phyloP scores from a whole-genome alignment of 2,797 vertebrate genomes.

The Heteromormyrus szaboi region DNA sequence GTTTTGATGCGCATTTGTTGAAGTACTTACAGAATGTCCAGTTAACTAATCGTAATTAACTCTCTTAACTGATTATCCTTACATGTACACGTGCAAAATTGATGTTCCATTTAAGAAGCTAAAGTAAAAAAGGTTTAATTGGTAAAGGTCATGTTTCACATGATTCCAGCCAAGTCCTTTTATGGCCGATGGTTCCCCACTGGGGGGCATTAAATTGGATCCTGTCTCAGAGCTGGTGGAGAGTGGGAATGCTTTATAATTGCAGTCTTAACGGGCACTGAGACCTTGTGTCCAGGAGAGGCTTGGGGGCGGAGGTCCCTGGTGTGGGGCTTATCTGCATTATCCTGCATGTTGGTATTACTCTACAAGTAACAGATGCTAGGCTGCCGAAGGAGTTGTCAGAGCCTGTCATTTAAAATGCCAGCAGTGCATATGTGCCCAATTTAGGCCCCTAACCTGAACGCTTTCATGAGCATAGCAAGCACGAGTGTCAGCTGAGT shows the following conservation, averaged over 20 bases:
- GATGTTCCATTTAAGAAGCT: neutral
- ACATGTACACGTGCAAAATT: neutral
- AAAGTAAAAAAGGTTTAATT: neutral
- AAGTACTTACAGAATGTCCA: neutral
- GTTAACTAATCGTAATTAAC: neutral
- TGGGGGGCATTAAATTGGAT: slow-evolving; percentile 16
- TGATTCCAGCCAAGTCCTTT: neutral
- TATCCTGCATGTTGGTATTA: neutral
- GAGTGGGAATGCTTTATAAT: slow-evolving; percentile 5
- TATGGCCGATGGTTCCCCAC: neutral
- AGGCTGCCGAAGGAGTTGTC: neutral
- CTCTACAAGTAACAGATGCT: neutral
- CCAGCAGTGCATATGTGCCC: neutral
- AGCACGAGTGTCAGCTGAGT: neutral
- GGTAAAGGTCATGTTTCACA: neutral
- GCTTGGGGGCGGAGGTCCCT: neutral
- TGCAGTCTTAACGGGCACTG: neutral
- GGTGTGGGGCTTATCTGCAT: neutral
- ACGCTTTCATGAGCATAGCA: neutral
- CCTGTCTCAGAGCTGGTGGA: neutral
- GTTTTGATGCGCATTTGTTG: neutral
- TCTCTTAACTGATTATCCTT: neutral
- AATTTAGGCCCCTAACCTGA: neutral
- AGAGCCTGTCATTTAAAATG: neutral
- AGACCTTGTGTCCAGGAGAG: neutral